phyloP scores from a whole-genome alignment of 2,113 vertebrate species.

The Laticauda colubrina region DNA sequence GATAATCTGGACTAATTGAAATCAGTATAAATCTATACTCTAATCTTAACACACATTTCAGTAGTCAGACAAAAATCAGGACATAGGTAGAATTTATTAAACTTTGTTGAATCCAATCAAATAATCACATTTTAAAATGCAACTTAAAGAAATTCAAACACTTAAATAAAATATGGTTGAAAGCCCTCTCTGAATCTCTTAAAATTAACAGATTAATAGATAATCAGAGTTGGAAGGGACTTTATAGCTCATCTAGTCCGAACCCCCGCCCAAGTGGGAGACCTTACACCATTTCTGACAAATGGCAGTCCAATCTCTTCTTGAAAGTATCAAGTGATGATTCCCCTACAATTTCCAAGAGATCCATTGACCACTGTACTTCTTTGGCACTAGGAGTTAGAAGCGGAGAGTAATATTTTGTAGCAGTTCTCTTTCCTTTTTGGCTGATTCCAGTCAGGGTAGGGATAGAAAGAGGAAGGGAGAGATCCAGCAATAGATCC shows the following conservation, averaged over 20 bases:
- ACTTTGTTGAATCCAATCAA: background rate
- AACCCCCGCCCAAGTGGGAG: too few relatives aligned
- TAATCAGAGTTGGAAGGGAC: too few relatives aligned
- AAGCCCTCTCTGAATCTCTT: background rate
- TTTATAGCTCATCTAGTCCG: too few relatives aligned
- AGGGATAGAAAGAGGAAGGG: background rate
- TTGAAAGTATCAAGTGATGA: too few relatives aligned
- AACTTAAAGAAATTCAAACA: background rate
- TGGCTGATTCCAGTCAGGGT: background rate
- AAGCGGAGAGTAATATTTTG: background rate
- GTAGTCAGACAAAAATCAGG: background rate
- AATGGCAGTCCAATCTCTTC: too few relatives aligned
- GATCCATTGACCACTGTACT: background rate
- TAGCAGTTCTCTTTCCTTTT: background rate
- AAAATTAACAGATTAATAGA: too few relatives aligned
- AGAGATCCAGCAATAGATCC: background rate
- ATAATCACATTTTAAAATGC: background rate
- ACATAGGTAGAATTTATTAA: background rate
- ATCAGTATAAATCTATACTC: background rate
- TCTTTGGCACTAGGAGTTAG: background rate
- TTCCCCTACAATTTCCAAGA: too few relatives aligned
- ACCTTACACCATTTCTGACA: too few relatives aligned
- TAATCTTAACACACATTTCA: background rate
- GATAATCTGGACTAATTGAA: background rate
- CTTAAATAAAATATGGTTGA: background rate